Evolutionary conservation across 2,888 invertebrate genomes (phyloP).

Genomic region (Brachypalpus laphriformis): DNA sequence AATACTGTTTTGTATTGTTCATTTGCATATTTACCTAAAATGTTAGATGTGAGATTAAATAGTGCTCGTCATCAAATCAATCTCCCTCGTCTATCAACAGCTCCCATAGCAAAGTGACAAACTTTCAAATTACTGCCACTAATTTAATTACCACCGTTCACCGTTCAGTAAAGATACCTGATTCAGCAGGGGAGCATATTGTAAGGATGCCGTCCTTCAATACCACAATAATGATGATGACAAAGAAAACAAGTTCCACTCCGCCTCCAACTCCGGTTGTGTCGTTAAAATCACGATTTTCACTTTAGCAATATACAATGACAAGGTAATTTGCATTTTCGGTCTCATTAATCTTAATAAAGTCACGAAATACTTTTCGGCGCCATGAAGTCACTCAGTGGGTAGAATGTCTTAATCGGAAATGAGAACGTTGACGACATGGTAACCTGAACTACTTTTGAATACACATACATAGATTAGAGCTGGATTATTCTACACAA

Average conservation of each 20-base stretch:
- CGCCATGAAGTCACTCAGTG: conserved; percentile 66
- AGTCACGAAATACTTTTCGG: conserved; percentile 71
- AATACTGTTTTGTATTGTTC: not conserved
- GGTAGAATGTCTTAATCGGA: conserved; percentile 72
- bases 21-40: conserved; percentile 30
- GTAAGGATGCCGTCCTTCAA: conserved; percentile 37
- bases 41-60: conserved; percentile 46
- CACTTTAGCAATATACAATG: conserved; percentile 66
- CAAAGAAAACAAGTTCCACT: conserved; percentile 42
- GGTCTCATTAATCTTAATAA: conserved; percentile 74
- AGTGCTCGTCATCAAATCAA: conserved; percentile 60
- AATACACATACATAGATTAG: conserved; percentile 2
- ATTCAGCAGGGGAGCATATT: conserved; percentile 38
- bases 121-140: conserved; percentile 66
- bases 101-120: conserved; percentile 35
- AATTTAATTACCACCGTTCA: conserved; percentile 64
- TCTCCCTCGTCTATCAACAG: not conserved
- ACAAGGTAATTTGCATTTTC: conserved; percentile 74
- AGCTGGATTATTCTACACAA: conserved; percentile 33
- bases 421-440: conserved; percentile 66
- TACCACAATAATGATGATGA: conserved; percentile 49
- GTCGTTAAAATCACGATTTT: conserved; percentile 66
- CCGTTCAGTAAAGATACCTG: conserved; percentile 43
- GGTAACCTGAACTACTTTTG: conserved; percentile 66
- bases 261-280: not conserved